phyloP scores from a whole-genome alignment of 1,140 invertebrate species.

The Pseudomyrmex gracilis region DNA sequence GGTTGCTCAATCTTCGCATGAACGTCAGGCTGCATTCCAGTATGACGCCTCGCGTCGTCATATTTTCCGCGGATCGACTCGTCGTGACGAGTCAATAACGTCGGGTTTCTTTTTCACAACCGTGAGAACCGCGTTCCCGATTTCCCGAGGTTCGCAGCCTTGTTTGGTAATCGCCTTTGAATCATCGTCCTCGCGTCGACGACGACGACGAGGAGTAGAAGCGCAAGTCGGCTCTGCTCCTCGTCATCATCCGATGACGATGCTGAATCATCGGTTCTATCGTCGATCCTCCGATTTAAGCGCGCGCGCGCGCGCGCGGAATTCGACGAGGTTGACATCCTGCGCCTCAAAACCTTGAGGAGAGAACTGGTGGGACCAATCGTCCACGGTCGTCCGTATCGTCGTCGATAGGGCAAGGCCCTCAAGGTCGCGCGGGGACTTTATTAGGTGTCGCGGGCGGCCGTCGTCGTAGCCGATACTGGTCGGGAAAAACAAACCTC shows the following conservation, averaged over 20 bases:
- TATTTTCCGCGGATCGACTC: neutral
- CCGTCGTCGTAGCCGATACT: conserved; percentile 44
- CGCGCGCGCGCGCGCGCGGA: neutral
- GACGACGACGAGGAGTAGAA: conserved; percentile 1
- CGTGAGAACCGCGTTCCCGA: conserved; percentile 51
- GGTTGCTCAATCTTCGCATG: conserved; percentile 7
- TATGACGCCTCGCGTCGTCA: conserved; percentile 19
- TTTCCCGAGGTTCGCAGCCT: conserved; percentile 24
- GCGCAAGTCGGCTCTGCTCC: neutral
- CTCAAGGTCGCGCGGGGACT: conserved; percentile 71
- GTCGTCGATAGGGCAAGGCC: conserved; percentile 73
- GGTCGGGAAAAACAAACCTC: conserved; percentile 41
- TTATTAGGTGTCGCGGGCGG: conserved; percentile 31
- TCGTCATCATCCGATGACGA: conserved; percentile 28
- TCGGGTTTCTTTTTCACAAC: neutral
- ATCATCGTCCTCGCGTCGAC: conserved; percentile 33
- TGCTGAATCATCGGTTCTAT: conserved; percentile 58
- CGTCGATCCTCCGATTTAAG: neutral
- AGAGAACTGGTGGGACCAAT: neutral
- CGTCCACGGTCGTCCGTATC: conserved; percentile 75
- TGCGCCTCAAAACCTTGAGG: conserved; percentile 66
- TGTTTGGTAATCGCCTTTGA: conserved; percentile 63
- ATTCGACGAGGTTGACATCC: conserved; percentile 63
- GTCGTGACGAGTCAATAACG: conserved; percentile 40
- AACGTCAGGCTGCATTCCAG: neutral